phyloP scores from a whole-genome alignment of 2,888 invertebrate genomes.

The Eurytoma adleriae region DNA sequence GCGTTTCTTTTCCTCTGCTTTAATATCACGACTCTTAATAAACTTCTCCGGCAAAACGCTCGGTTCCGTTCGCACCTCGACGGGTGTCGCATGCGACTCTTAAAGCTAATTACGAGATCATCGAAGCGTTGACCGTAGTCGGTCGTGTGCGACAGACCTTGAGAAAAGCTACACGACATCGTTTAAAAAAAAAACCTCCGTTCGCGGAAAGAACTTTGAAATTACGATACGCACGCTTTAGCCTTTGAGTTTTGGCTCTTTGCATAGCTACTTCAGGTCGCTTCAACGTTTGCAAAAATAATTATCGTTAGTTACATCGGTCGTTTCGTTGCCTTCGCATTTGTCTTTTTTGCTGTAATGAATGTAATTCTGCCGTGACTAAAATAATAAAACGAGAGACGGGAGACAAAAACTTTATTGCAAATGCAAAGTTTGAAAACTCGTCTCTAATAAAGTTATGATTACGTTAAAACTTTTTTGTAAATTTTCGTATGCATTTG shows the following conservation, averaged over 20 bases:
- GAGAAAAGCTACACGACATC: background rate
- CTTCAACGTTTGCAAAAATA: slow-evolving; percentile 8
- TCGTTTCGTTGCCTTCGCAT: slow-evolving; percentile 16
- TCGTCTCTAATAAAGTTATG: too few relatives aligned
- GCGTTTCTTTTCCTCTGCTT: background rate
- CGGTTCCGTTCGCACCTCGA: background rate
- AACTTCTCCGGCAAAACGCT: background rate
- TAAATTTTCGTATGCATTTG: too few relatives aligned
- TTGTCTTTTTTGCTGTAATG: slow-evolving; percentile 11
- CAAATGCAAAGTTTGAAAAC: too few relatives aligned
- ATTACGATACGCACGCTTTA: slow-evolving; percentile 9
- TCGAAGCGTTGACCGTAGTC: slow-evolving; percentile 11
- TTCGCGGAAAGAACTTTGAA: slow-evolving; percentile 22
- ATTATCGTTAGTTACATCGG: slow-evolving; percentile 26
- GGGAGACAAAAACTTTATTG: background rate
- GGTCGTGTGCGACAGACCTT: slow-evolving; percentile 17
- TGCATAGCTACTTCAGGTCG: background rate
- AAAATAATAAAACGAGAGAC: background rate
- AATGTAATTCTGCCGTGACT: slow-evolving; percentile 13
- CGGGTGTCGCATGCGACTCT: slow-evolving; percentile 1
- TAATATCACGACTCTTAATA: background rate
- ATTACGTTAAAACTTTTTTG: too few relatives aligned
- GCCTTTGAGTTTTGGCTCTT: background rate
- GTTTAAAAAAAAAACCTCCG: slow-evolving; percentile 9
- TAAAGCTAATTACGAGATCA: background rate